phyloP scores from a whole-genome alignment of 1,140 invertebrate species.

The Drosophila saltans region DNA sequence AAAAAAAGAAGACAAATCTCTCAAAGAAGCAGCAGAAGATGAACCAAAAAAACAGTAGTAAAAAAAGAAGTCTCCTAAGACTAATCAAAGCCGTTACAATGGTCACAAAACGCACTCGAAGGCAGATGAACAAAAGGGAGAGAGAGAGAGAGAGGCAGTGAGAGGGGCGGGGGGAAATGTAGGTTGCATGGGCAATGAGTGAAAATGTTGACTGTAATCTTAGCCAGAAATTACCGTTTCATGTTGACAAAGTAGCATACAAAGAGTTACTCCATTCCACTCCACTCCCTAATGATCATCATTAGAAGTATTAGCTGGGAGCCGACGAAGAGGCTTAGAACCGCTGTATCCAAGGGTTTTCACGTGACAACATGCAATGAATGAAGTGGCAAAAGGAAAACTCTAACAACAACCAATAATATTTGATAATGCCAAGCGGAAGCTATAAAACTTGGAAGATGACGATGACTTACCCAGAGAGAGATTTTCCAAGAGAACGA shows the following conservation, averaged over 20 bases:
- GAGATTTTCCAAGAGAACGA: slow-evolving; percentile 36
- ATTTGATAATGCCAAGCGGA: slow-evolving; percentile 81
- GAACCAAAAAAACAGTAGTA: slow-evolving; percentile 36
- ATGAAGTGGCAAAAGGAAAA: slow-evolving; percentile 13
- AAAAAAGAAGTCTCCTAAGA: slow-evolving; percentile 55
- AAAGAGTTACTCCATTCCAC: slow-evolving; percentile 12
- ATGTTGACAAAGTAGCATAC: slow-evolving; percentile 54
- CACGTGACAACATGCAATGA: slow-evolving; percentile 76
- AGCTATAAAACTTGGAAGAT: slow-evolving; percentile 63
- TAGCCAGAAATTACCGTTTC: slow-evolving; percentile 71
- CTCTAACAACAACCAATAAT: slow-evolving; percentile 61
- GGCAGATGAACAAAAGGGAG: slow-evolving; percentile 6
- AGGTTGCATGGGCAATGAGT: slow-evolving; percentile 73
- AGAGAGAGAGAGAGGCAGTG: slow-evolving; percentile 9
- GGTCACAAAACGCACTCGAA: slow-evolving; percentile 64
- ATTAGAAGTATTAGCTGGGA: slow-evolving; percentile 51
- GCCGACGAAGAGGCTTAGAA: neutral
- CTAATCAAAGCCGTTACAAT: slow-evolving; percentile 77
- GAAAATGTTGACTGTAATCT: slow-evolving; percentile 65
- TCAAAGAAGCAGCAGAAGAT: slow-evolving; percentile 33
- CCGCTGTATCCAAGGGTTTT: slow-evolving; percentile 62
- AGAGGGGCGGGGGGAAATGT: slow-evolving; percentile 54
- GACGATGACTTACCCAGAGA: slow-evolving; percentile 35
- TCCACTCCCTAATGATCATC: slow-evolving; percentile 70
- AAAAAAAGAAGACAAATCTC: slow-evolving; percentile 11